These are phyloP conservation scores for Esperia sulphurella DNA, from an alignment of 2,888 invertebrate genomes.

Conservation along the genomic window DNA sequence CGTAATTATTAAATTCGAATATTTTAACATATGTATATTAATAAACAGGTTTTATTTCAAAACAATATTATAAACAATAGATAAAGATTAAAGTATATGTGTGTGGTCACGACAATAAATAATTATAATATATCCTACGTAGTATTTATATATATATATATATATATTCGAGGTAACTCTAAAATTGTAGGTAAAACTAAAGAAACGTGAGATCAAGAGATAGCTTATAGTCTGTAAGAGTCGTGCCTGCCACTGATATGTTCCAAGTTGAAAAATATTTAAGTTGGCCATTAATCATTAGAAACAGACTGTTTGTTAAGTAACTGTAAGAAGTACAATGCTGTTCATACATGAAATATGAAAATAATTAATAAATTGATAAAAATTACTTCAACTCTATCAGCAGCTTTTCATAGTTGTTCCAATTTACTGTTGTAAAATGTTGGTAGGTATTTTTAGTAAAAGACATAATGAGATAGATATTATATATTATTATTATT, in stretches of 20 bases:
- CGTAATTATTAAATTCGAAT: slow-evolving; percentile 80
- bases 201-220: slow-evolving; percentile 24
- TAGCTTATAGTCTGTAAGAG: slow-evolving; percentile 30
- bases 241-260: slow-evolving; percentile 38
- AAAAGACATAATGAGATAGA: too few relatives aligned
- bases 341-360: too few relatives aligned
- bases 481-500: too few relatives aligned
- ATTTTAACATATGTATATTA: slow-evolving; percentile 80
- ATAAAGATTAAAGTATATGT: slow-evolving; percentile 53
- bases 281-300: not conserved
- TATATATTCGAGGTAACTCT: slow-evolving; percentile 30
- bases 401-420: too few relatives aligned
- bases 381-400: too few relatives aligned
- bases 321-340: too few relatives aligned
- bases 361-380: too few relatives aligned
- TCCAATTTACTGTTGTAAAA: too few relatives aligned
- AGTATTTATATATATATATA: slow-evolving; percentile 25
- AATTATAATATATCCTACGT: slow-evolving; percentile 56
- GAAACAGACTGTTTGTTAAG: not conserved
- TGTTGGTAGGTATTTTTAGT: too few relatives aligned
- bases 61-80: slow-evolving; percentile 54
- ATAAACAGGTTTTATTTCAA: slow-evolving; percentile 78
- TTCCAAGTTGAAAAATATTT: slow-evolving; percentile 21
- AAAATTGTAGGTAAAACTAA: slow-evolving; percentile 19
- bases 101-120: slow-evolving; percentile 57